Evolutionary conservation across 2,113 vertebrate species (phyloP).

Genomic region (Eudorcas thomsonii): DNA sequence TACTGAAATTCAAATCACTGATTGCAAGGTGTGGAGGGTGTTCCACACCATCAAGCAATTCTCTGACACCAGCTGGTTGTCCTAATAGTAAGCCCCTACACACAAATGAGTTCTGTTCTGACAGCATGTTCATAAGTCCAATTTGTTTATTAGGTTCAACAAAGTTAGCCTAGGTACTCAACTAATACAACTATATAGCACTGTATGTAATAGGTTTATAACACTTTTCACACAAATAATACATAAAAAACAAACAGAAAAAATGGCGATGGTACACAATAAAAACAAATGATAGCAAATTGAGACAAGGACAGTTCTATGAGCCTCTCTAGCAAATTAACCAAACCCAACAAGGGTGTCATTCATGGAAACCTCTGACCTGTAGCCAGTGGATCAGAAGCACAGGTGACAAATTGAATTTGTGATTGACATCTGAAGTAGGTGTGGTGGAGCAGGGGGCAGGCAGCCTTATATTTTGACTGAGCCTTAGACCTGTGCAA

Average conservation of each 20-base stretch:
- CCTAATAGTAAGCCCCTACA: neutral
- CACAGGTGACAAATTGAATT: neutral
- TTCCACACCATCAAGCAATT: neutral
- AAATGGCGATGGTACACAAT: neutral
- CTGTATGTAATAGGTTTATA: neutral
- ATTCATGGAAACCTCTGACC: neutral
- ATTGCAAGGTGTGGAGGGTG: neutral
- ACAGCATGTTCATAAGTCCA: neutral
- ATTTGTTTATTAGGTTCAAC: neutral
- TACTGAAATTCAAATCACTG: neutral
- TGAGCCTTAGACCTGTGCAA: neutral
- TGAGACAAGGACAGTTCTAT: neutral
- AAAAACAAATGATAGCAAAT: neutral
- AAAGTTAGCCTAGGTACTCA: neutral
- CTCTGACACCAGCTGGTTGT: neutral
- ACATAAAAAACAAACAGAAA: neutral
- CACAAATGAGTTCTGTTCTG: neutral
- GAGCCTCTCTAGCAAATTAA: neutral
- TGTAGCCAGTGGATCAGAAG: neutral
- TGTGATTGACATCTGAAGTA: neutral
- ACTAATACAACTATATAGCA: neutral
- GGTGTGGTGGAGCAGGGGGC: neutral
- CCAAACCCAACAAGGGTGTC: neutral
- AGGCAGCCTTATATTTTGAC: neutral
- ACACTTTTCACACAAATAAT: neutral